These are phyloP conservation scores for Piprites chloris DNA, from an alignment of 2,113 vertebrate species.

Conservation along the genomic window DNA sequence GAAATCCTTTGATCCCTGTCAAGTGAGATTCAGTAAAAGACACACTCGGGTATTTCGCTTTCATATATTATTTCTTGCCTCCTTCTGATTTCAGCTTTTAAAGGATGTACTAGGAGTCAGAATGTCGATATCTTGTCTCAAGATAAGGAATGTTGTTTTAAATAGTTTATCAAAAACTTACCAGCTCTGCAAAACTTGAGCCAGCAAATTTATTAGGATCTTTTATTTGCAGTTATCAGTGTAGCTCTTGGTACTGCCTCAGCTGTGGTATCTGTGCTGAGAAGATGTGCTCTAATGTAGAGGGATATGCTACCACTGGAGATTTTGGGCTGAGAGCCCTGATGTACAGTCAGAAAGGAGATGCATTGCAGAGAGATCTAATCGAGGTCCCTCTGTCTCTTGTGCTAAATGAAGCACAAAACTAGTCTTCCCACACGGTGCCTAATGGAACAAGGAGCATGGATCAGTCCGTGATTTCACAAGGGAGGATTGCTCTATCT, in stretches of 20 bases:
- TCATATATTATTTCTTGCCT: background rate
- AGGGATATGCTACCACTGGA: background rate
- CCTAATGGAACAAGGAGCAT: constrained; percentile 7
- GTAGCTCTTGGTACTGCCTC: background rate
- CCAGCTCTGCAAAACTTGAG: background rate
- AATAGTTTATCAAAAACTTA: background rate
- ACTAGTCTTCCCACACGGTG: background rate
- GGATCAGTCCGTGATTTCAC: background rate
- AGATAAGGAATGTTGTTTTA: background rate
- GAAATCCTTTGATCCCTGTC: constrained; percentile 21
- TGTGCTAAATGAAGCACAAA: constrained; percentile 43
- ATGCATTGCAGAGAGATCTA: constrained; percentile 12
- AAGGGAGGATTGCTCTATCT: background rate
- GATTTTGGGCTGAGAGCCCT: background rate
- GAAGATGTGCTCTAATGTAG: background rate
- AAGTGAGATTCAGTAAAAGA: background rate
- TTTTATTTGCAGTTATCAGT: background rate
- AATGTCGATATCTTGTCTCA: background rate
- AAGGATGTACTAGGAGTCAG: background rate
- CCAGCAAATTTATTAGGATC: background rate
- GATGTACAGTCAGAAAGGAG: background rate
- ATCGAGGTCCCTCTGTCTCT: constrained; percentile 39
- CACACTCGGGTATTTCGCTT: constrained; percentile 5
- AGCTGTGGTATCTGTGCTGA: background rate
- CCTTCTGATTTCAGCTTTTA: background rate